Conservation (phyloP, 2,888 invertebrate genomes). For the Diplolepis rosae region DNA sequence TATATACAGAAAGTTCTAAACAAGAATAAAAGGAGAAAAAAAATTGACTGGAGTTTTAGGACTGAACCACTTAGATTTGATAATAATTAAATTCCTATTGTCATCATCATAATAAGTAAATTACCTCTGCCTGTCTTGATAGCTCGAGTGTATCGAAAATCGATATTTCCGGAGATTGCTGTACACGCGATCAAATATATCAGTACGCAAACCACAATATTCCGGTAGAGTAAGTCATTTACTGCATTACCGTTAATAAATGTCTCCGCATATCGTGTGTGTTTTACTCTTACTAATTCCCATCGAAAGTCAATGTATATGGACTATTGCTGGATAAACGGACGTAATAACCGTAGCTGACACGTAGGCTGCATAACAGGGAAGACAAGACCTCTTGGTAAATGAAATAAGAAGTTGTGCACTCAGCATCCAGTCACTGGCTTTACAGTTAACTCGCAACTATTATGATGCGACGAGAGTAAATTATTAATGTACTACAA, state of each 20-base stretch:
- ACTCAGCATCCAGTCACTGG: slow-evolving; percentile 44
- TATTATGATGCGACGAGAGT: slow-evolving; percentile 40
- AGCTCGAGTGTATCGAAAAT: neutral
- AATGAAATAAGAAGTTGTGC: slow-evolving; percentile 45
- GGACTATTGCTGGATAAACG: slow-evolving; percentile 45
- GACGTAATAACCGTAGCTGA: slow-evolving; percentile 41
- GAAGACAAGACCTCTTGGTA: slow-evolving; percentile 37
- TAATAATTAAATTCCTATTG: neutral
- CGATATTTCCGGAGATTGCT: neutral
- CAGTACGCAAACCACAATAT: slow-evolving; percentile 30
- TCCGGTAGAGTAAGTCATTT: slow-evolving; percentile 57
- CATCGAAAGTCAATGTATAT: slow-evolving; percentile 47
- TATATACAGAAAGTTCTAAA: too few relatives aligned
- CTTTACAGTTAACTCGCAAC: slow-evolving; percentile 48
- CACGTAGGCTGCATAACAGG: too few relatives aligned
- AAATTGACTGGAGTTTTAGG: neutral
- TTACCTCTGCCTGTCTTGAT: neutral
- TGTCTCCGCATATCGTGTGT: slow-evolving; percentile 58
- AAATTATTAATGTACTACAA: slow-evolving; percentile 43
- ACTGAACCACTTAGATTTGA: neutral
- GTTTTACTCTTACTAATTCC: slow-evolving; percentile 63
- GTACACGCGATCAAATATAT: slow-evolving; percentile 1
- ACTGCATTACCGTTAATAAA: slow-evolving; percentile 63
- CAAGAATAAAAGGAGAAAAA: too few relatives aligned
- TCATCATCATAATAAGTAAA: neutral